These are phyloP conservation scores for Pempheris klunzingeri DNA, from an alignment of 2,797 vertebrate genomes.

Conservation along the genomic window DNA sequence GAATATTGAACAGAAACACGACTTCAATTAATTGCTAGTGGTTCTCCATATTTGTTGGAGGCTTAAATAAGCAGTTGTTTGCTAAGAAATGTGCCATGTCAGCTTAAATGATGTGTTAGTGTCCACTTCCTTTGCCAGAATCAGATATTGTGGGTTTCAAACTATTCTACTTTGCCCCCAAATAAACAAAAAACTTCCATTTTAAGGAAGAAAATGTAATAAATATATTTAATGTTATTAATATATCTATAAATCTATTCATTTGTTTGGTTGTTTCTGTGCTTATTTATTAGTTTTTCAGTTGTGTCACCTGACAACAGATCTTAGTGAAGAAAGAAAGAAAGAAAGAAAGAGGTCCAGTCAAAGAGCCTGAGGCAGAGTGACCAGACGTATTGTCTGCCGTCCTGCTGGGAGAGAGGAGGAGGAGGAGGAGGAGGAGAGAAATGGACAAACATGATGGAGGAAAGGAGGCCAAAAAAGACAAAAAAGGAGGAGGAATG, in stretches of 20 bases:
- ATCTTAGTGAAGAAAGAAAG: not conserved
- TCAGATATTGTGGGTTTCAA: too few species aligned
- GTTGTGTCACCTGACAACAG: not conserved
- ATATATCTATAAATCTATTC: too few species aligned
- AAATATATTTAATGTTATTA: not conserved
- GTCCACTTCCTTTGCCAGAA: too few species aligned
- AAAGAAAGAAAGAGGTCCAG: constrained; percentile 37
- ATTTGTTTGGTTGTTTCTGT: too few species aligned
- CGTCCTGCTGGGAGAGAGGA: constrained; percentile 55
- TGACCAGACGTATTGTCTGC: constrained; percentile 71
- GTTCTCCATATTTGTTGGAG: not conserved
- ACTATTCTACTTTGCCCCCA: too few species aligned
- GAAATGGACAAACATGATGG: constrained; percentile 42
- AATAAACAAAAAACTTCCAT: too few species aligned
- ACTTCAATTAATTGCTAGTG: not conserved
- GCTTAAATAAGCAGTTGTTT: not conserved
- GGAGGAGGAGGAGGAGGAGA: constrained; percentile 34
- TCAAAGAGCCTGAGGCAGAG: constrained; percentile 46
- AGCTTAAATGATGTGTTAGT: not conserved
- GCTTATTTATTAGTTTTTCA: not conserved
- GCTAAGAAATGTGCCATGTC: too few species aligned
- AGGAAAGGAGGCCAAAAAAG: constrained; percentile 44
- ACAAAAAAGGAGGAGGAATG: not conserved
- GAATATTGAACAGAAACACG: not conserved
- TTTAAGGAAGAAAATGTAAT: not conserved